A percentile compares a stretch with the other conserved stretches of the same genome.
phyloP scores from a whole-genome alignment of 2,113 vertebrate species.

The Acrocephalus arundinaceus region DNA sequence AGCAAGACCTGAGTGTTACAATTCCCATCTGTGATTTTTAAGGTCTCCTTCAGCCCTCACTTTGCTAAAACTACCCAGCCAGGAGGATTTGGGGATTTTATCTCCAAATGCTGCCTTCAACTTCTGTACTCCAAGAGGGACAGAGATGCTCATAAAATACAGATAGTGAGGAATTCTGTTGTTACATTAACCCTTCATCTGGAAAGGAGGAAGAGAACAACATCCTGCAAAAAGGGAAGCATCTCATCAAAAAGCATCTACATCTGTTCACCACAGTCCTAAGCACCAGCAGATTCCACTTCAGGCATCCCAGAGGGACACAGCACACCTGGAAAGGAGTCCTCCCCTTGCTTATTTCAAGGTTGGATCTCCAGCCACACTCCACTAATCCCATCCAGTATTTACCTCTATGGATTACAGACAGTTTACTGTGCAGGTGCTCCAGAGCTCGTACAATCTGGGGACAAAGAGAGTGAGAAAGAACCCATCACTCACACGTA shows the following conservation, averaged over 20 bases:
- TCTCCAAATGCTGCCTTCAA: background rate
- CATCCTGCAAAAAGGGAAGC: background rate
- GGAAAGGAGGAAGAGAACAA: background rate
- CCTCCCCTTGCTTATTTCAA: background rate
- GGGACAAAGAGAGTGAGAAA: background rate
- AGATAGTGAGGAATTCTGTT: background rate
- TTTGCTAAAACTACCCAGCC: background rate
- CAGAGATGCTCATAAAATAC: background rate
- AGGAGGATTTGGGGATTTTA: background rate
- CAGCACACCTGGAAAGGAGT: background rate
- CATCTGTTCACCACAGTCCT: background rate
- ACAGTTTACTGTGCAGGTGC: conserved; percentile 83
- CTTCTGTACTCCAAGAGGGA: background rate
- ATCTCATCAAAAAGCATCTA: background rate
- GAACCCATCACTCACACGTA: background rate
- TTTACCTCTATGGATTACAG: conserved; percentile 81
- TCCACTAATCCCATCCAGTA: background rate
- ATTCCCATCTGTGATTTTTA: background rate
- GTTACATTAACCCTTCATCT: background rate
- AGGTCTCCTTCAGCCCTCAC: background rate
- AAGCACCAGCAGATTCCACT: background rate
- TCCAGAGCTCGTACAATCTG: conserved; percentile 81
- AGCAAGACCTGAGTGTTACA: background rate
- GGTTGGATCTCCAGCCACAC: background rate
- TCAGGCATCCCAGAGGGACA: background rate